Percentiles rank a stretch among this genome's conserved stretches.
Conservation (phyloP, 2,113 vertebrate species). For the Cheirogaleus medius region DNA sequence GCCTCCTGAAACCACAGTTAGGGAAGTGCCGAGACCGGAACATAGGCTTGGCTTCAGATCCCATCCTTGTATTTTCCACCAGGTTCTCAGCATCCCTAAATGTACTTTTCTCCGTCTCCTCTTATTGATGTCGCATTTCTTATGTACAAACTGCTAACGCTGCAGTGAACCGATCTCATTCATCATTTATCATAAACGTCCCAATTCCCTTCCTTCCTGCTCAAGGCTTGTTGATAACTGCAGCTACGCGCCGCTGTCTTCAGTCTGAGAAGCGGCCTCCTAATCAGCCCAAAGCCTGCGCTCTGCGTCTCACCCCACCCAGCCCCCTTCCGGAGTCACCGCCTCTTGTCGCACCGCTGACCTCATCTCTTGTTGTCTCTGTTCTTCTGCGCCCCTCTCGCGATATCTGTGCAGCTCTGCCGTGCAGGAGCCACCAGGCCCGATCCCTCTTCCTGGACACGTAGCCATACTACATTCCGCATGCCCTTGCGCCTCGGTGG, state of each 20-base stretch:
- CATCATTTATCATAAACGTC: neutral
- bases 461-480: fast-evolving
- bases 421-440: neutral
- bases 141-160: neutral
- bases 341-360: fast-evolving
- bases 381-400: fast-evolving
- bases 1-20: too few relatives aligned
- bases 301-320: too few relatives aligned
- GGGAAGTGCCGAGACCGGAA: fast-evolving
- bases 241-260: neutral
- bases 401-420: neutral
- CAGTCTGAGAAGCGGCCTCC: too few relatives aligned
- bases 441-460: neutral
- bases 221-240: neutral
- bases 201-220: neutral
- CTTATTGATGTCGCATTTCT: neutral
- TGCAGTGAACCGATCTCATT: neutral
- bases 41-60: neutral
- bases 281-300: neutral
- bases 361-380: fast-evolving
- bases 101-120: neutral
- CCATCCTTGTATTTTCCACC: fast-evolving
- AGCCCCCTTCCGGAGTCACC: neutral
- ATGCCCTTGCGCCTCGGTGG: too few relatives aligned
- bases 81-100: fast-evolving